phyloP scores from a whole-genome alignment of 2,797 vertebrate species.

The Peromyscus melanophrys region DNA sequence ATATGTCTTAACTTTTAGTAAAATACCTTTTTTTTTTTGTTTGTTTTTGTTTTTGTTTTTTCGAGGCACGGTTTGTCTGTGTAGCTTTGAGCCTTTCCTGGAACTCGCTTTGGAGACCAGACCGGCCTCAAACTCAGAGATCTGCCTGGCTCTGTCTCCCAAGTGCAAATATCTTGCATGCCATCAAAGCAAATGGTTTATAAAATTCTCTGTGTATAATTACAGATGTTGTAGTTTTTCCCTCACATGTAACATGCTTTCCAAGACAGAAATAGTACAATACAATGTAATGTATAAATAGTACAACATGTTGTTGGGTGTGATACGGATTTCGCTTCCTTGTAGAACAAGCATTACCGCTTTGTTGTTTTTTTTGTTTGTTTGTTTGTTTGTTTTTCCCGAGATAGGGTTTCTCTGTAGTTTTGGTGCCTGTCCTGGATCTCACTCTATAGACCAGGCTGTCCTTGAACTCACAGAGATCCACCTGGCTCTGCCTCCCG shows the following conservation, averaged over 20 bases:
- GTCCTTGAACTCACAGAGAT: no score
- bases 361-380: neutral
- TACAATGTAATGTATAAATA: neutral
- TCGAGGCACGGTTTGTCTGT: no score
- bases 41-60: no score
- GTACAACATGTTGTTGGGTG: neutral
- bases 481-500: no score
- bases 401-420: no score
- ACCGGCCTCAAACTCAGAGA: no score
- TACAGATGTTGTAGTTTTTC: neutral
- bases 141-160: no score
- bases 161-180: neutral
- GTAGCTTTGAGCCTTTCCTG: no score
- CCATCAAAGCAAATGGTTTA: conserved; percentile 41
- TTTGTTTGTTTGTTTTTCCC: no score
- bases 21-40: neutral
- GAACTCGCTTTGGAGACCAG: no score
- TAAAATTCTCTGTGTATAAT: neutral
- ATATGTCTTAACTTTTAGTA: neutral
- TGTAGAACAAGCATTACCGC: neutral
- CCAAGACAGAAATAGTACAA: neutral
- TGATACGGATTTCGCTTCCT: neutral
- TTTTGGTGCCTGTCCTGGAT: no score
- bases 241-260: neutral
- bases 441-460: no score